Conservation (phyloP, 2,888 invertebrate species). For the Polydrusus tereticollis region DNA sequence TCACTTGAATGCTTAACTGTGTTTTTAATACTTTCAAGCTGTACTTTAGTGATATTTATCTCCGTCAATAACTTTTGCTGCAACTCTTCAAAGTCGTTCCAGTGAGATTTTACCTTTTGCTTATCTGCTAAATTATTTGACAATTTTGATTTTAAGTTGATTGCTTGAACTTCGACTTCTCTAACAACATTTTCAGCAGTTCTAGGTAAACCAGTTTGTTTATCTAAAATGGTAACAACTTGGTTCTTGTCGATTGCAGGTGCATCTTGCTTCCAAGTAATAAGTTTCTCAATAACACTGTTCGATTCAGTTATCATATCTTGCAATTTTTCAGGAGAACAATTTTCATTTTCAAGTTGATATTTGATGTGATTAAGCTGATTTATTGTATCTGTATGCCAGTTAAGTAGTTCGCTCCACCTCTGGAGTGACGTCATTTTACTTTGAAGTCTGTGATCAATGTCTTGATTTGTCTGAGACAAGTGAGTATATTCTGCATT, state of each 20-base stretch:
- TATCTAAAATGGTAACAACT: slow-evolving; percentile 78
- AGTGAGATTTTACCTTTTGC: slow-evolving; percentile 79
- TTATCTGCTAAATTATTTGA: slow-evolving; percentile 77
- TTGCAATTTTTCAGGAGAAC: slow-evolving; percentile 78
- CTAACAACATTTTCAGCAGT: slow-evolving; percentile 80
- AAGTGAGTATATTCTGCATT: slow-evolving; percentile 83
- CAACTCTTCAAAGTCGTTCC: slow-evolving; percentile 81
- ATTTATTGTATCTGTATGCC: slow-evolving; percentile 84
- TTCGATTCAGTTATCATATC: slow-evolving; percentile 79
- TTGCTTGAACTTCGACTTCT: slow-evolving; percentile 80
- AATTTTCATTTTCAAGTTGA: slow-evolving; percentile 82
- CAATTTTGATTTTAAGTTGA: slow-evolving; percentile 76
- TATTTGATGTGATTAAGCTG: slow-evolving; percentile 85
- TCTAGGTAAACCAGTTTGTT: slow-evolving; percentile 77
- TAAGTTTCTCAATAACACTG: slow-evolving; percentile 75
- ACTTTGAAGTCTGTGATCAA: slow-evolving; percentile 80
- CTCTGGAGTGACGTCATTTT: slow-evolving; percentile 83
- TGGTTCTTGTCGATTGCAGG: slow-evolving; percentile 78
- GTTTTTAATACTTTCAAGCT: slow-evolving; percentile 72
- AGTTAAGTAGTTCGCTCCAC: slow-evolving; percentile 86
- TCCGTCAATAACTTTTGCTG: slow-evolving; percentile 79
- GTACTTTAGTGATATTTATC: slow-evolving; percentile 72
- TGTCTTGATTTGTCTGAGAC: slow-evolving; percentile 81
- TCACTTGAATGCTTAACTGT: slow-evolving; percentile 68
- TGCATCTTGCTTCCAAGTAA: slow-evolving; percentile 79